phyloP scores from a whole-genome alignment of 2,888 invertebrate genomes.

The Furcula furcula region DNA sequence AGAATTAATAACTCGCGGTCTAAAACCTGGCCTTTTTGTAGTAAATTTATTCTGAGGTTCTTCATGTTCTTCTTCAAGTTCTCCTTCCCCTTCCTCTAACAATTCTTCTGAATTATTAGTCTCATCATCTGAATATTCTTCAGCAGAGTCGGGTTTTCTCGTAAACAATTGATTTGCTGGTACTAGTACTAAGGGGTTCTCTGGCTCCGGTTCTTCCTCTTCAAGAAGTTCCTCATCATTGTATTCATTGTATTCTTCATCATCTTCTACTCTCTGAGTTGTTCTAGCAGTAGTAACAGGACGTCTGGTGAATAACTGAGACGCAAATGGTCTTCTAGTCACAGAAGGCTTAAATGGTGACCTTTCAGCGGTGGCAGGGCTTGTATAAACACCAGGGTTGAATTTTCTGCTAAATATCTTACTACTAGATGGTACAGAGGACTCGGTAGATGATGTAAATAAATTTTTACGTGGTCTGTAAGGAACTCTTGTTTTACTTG shows the following conservation, averaged over 20 bases:
- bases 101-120: constrained; percentile 31
- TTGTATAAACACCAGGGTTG: constrained; percentile 72
- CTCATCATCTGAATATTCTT: constrained; percentile 34
- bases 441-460: constrained; percentile 69
- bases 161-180: constrained; percentile 69
- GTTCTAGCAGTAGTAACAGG: constrained; percentile 68
- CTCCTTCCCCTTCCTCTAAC: constrained; percentile 43
- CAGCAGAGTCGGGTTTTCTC: constrained; percentile 53
- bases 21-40: constrained; percentile 59
- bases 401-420: constrained; percentile 74
- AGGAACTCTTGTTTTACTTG: constrained; percentile 57
- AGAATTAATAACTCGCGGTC: constrained; percentile 61
- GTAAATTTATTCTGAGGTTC: constrained; percentile 40
- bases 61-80: constrained; percentile 39
- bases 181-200: constrained; percentile 65
- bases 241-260: constrained; percentile 65
- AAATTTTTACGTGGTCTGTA: constrained; percentile 66
- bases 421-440: constrained; percentile 55
- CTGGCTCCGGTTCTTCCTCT: constrained; percentile 43
- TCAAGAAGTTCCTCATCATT: constrained; percentile 59
- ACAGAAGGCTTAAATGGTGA: constrained; percentile 48
- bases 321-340: constrained; percentile 61
- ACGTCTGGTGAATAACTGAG: constrained; percentile 59
- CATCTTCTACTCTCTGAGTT: constrained; percentile 57
- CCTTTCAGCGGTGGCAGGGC: constrained; percentile 61